Evolutionary conservation across 2,797 vertebrate species (phyloP).

Genomic region (Spondyliosoma cantharus): DNA sequence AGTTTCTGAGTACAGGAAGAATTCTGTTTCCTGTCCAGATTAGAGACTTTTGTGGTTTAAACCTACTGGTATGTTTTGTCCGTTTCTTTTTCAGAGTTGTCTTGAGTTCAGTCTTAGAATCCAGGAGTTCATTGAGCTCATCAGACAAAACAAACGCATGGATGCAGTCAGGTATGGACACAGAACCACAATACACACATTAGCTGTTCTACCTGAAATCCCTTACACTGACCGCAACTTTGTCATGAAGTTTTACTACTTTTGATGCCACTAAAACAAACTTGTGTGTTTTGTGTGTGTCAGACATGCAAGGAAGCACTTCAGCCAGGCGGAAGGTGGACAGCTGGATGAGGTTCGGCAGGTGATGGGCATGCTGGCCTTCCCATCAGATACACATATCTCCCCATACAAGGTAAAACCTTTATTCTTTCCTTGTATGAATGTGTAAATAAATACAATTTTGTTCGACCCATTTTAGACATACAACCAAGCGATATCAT

Average conservation of each 20-base stretch:
- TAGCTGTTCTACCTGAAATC: background rate
- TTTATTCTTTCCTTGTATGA: background rate
- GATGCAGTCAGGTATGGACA: slow-evolving; percentile 94
- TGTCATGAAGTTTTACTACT: background rate
- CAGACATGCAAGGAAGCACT: slow-evolving; percentile 98
- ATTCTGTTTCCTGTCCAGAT: slow-evolving; percentile 2
- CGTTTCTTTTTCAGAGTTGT: slow-evolving; percentile 89
- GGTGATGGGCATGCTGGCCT: slow-evolving; percentile 99
- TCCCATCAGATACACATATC: slow-evolving; percentile 98
- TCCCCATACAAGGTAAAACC: slow-evolving; percentile 95
- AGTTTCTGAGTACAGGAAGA: background rate
- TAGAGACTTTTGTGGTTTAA: background rate
- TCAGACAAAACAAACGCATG: slow-evolving; percentile 99
- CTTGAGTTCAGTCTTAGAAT: slow-evolving; percentile 99
- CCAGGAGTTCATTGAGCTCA: slow-evolving; percentile 99
- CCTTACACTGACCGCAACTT: accelerated
- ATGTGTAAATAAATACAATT: background rate
- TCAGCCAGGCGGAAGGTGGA: slow-evolving; percentile 98
- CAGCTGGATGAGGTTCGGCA: slow-evolving; percentile 98
- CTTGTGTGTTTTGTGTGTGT: slow-evolving; percentile 23
- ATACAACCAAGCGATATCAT: background rate
- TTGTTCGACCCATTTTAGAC: background rate
- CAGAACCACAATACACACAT: background rate
- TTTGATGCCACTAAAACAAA: background rate
- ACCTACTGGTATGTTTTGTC: background rate